Evolutionary conservation across 2,113 vertebrate genomes (phyloP).

Genomic region (Heloderma charlesbogerti): DNA sequence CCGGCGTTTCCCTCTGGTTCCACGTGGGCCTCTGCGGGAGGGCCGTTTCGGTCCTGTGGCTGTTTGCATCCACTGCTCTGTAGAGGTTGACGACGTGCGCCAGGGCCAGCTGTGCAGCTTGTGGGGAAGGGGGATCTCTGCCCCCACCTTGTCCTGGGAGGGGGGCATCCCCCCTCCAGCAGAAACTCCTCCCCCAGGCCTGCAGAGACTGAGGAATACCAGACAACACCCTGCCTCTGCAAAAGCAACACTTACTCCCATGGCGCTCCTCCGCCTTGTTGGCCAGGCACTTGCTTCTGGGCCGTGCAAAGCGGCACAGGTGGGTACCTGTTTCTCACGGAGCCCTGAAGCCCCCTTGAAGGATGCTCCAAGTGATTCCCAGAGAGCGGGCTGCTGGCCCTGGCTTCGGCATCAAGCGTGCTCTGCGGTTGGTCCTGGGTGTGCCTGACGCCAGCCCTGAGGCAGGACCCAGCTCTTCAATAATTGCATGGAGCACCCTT

Average conservation of each 20-base stretch:
- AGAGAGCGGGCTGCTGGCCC: background rate
- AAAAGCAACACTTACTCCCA: background rate
- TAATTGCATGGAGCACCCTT: no score
- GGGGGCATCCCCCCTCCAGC: background rate
- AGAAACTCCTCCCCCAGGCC: slow-evolving; percentile 57
- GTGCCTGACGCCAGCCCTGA: background rate
- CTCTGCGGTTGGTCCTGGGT: background rate
- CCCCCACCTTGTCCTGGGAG: slow-evolving; percentile 33
- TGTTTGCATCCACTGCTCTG: slow-evolving; percentile 93
- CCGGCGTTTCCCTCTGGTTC: background rate
- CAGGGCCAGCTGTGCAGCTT: slow-evolving; percentile 78
- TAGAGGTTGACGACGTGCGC: slow-evolving; percentile 93
- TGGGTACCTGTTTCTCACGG: no score
- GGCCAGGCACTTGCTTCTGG: background rate
- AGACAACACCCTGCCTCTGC: no score
- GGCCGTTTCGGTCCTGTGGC: slow-evolving; percentile 80
- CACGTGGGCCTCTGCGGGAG: slow-evolving; percentile 13
- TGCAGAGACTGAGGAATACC: slow-evolving; percentile 13
- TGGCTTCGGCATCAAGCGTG: background rate
- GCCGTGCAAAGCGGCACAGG: no score
- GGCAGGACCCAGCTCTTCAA: no score
- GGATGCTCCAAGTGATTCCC: background rate
- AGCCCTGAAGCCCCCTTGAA: background rate
- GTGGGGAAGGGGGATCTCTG: background rate
- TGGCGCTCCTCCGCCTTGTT: background rate